These are phyloP conservation scores for Platycheirus albimanus DNA, from an alignment of 2,888 invertebrate species.

Conservation along the genomic window DNA sequence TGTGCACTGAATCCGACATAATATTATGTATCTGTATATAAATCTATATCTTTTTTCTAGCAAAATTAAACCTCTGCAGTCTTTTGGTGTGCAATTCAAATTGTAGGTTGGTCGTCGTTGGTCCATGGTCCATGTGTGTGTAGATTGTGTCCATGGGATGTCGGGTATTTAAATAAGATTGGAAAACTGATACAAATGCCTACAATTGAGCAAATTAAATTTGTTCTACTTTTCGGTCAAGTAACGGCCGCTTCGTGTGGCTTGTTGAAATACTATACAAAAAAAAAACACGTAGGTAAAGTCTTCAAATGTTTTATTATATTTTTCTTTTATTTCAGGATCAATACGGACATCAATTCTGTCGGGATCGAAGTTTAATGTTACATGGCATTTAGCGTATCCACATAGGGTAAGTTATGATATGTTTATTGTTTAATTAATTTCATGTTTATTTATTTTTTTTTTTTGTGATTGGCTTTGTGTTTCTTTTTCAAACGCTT, in stretches of 20 bases:
- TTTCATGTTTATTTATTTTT: too few relatives aligned
- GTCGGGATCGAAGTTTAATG: constrained; percentile 92
- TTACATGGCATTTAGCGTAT: constrained; percentile 97
- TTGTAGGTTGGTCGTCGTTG: too few relatives aligned
- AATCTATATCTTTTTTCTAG: background rate
- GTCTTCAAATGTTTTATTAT: background rate
- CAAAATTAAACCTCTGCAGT: background rate
- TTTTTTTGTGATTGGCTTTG: too few relatives aligned
- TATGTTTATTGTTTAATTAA: too few relatives aligned
- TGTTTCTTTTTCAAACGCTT: too few relatives aligned
- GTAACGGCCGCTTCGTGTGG: constrained; percentile 23
- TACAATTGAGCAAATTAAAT: constrained; percentile 28
- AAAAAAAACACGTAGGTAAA: too few relatives aligned
- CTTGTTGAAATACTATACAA: background rate
- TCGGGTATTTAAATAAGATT: constrained; percentile 50
- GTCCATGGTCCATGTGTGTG: too few relatives aligned
- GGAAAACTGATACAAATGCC: constrained; percentile 40
- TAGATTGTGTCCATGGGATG: background rate
- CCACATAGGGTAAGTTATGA: constrained; percentile 93
- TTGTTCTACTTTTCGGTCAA: constrained; percentile 53
- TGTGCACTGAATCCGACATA: background rate
- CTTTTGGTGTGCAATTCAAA: constrained; percentile 16
- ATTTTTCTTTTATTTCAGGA: constrained; percentile 84
- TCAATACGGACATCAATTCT: constrained; percentile 90
- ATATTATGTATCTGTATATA: background rate